Base-by-base conservation (phyloP, 2,113 vertebrate genomes). In the Marmota flaviventris region DNA sequence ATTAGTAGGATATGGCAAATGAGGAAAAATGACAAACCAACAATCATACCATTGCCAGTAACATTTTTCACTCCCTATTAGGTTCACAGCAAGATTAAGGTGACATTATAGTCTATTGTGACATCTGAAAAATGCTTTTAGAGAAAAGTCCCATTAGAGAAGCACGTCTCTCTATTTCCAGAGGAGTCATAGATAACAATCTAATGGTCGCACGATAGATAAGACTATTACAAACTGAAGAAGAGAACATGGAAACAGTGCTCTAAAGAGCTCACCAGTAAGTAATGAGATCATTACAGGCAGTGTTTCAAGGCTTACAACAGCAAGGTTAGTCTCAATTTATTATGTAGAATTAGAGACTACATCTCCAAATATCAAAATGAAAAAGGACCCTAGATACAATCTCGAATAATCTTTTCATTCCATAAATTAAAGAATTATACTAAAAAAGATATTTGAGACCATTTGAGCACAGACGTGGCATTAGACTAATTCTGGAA, bases 231-330 rank as follows among this genome's bases (percentile, higher is more conserved):
- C 70, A 89, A 78, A 75, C 96, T 53, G 32, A 86, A 96, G 78
- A 97, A 91, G 84, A 90, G 86, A 92, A 89, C 32, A 72, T 1
- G 11, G 75, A 92, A 85, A 93, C 78, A 82, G 85, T 11, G 27
- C 78, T 85, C 56, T 39, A 14, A 18, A 85, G 78, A 93, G 94
- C 84, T 93, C 70, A 84, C 92, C 72, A 73, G 67, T 72, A 95
- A 95, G 82, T 94, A 96, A 96, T 94, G 89, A 97, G 92, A 92
- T 95, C 95, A 94, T 97, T 95, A 83, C 34, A 63, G 89, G 69
- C 56, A 86, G 75, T 53, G 84, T 93, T 96, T 96, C 92, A 97
- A 84, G 51, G 24, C 72, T 91, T 91, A 93, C 51, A 97, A 93
- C 48, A 93, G 86, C 63, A 73, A 89, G 69, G 2, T 84, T 84